Percentiles rank a stretch among this genome's conserved stretches.
Evolutionary conservation across 2,888 invertebrate species (phyloP).

Genomic region (Kuschelorhynchus macadamiae): DNA sequence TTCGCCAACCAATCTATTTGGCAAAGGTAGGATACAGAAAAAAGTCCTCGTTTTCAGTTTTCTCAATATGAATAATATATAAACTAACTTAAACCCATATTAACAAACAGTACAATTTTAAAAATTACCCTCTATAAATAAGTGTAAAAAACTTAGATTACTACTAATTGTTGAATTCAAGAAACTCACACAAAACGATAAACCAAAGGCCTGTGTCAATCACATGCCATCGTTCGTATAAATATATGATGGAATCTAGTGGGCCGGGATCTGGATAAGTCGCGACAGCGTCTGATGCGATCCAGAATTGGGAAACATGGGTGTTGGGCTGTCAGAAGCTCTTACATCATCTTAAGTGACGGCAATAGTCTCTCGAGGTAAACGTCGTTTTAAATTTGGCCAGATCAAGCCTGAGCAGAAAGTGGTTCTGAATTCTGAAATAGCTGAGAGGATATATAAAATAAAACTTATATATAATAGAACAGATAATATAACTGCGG

Average conservation of each 20-base stretch:
- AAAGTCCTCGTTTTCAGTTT: too few relatives aligned
- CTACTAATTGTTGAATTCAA: too few relatives aligned
- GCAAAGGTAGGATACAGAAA: too few relatives aligned
- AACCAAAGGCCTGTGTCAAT: constrained; percentile 29
- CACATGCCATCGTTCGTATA: constrained; percentile 43
- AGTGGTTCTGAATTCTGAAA: too few relatives aligned
- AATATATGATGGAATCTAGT: constrained; percentile 52
- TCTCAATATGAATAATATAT: too few relatives aligned
- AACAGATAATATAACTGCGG: neutral
- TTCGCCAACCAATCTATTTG: too few relatives aligned
- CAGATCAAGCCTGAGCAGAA: too few relatives aligned
- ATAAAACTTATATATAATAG: neutral
- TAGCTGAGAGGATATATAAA: too few relatives aligned
- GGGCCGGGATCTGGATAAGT: constrained; percentile 64
- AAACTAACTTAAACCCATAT: too few relatives aligned
- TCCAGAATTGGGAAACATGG: constrained; percentile 62
- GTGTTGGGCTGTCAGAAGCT: constrained; percentile 35
- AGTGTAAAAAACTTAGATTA: too few relatives aligned
- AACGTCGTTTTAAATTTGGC: constrained; percentile 38
- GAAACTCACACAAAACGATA: constrained; percentile 1
- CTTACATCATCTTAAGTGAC: constrained; percentile 45
- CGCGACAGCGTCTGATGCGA: constrained; percentile 68
- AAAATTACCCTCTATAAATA: too few relatives aligned
- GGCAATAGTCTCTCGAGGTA: constrained; percentile 31
- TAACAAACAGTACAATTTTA: too few relatives aligned